A percentile compares a stretch with the other conserved stretches of the same genome.
Evolutionary conservation across 2,888 invertebrate species (phyloP).

Genomic region (Tupiocoris notatus): DNA sequence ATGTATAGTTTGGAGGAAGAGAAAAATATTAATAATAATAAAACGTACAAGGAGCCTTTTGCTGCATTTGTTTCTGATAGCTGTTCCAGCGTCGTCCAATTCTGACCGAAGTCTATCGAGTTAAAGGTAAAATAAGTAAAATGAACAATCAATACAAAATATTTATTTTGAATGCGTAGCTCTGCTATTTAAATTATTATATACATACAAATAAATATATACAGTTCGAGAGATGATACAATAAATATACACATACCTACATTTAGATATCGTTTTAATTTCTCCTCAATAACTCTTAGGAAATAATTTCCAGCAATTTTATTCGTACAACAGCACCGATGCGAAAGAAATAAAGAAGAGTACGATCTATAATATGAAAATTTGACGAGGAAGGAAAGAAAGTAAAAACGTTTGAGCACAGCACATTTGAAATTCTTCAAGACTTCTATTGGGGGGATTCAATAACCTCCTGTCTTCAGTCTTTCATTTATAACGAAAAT

Average conservation of each 20-base stretch:
- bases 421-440: slow-evolving; percentile 24
- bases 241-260: slow-evolving; percentile 31
- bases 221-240: slow-evolving; percentile 30
- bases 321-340: slow-evolving; percentile 23
- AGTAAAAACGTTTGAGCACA: slow-evolving; percentile 30
- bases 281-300: background rate
- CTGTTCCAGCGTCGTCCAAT: too few species aligned
- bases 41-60: too few species aligned
- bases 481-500: slow-evolving; percentile 27
- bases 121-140: background rate
- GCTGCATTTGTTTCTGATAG: too few species aligned
- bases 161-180: slow-evolving; percentile 37
- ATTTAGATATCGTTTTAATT: background rate
- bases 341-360: slow-evolving; percentile 15
- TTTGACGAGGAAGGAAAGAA: slow-evolving; percentile 7
- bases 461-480: slow-evolving; percentile 29
- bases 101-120: too few species aligned
- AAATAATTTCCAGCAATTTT: background rate
- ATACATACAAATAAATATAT: slow-evolving; percentile 30
- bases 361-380: background rate
- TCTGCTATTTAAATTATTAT: slow-evolving; percentile 20
- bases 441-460: background rate
- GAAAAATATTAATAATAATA: too few species aligned
- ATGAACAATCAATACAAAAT: slow-evolving; percentile 29
- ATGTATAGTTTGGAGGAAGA: too few species aligned